Evolutionary conservation across 2,888 invertebrate genomes (phyloP), one percentile per base, ranked within the genome.

Genomic region (Ctenicera cuprea): DNA sequence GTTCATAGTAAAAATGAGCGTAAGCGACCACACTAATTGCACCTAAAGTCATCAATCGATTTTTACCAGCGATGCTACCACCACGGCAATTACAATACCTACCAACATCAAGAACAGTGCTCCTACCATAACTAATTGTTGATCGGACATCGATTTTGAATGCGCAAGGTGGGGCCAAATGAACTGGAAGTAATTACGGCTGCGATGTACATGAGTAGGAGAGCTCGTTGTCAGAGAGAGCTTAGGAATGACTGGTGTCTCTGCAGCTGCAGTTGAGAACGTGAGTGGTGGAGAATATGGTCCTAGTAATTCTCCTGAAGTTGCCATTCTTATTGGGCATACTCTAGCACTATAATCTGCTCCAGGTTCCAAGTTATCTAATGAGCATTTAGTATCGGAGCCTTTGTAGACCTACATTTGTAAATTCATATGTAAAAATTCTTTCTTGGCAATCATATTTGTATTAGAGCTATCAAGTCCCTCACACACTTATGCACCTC

Each of bases 321-420:
- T 88, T 80, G 90, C 88, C 68, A 90, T 86, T 59, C 96, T 91
- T 81, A 95, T 91, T 30, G 94, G 93, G 87, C 94, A 93, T 77
- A 96, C 95, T 68, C 96, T 92, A 81, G 94, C 92, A 81, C 88
- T 88, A 88, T 96, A 96, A 84, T 94, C 94, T 68, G 90, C 90
- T 81, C 94, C 94, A 64, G 92, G 89, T 81, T 94, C 92, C 84
- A 96, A 89, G 84, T 92, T 91, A 87, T 90, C 89, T 85, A 93
- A 87, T 85, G 89, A 89, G 85, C 89, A 91, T 86, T 89, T 90
- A 71, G 90, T 88, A 80, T 91, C 92, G 74, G 88, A 82, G 69
- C 94, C 94, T 80, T 90, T 89, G 86, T 93, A 94, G 80, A 93
- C 91, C 92, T 94, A 37, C 5, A 37, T 64, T 12, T 59, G 1